Conservation (phyloP, 1,140 invertebrate genomes). For the Psilanteris sp. region DNA sequence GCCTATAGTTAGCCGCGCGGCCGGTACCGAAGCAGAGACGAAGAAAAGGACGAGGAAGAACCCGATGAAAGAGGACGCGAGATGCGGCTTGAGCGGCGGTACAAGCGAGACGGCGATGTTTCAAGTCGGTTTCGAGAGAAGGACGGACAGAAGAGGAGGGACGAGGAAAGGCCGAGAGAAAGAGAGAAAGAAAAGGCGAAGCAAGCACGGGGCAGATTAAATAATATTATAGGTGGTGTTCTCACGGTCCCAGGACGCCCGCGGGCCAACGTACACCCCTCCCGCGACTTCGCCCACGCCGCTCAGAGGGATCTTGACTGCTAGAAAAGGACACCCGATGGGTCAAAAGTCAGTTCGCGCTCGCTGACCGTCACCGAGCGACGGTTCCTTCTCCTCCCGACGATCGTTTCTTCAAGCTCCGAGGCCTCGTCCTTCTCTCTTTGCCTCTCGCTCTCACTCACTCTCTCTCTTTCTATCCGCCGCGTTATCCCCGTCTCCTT, state of each 20-base stretch:
- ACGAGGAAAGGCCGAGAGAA: slow-evolving; percentile 12
- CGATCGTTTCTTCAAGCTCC: slow-evolving; percentile 58
- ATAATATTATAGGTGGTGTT: slow-evolving; percentile 81
- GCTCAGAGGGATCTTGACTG: slow-evolving; percentile 57
- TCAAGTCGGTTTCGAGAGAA: slow-evolving; percentile 20
- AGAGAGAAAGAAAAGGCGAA: slow-evolving; percentile 58
- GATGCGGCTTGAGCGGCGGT: neutral
- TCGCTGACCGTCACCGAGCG: slow-evolving; percentile 79
- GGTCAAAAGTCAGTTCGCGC: slow-evolving; percentile 79
- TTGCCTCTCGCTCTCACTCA: slow-evolving; percentile 4
- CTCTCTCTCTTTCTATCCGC: slow-evolving; percentile 10
- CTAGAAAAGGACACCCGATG: slow-evolving; percentile 66
- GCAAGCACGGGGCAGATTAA: slow-evolving; percentile 74
- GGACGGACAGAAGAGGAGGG: slow-evolving; percentile 13
- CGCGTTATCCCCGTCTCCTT: slow-evolving; percentile 30
- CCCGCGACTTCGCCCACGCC: slow-evolving; percentile 76
- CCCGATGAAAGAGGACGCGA: slow-evolving; percentile 11
- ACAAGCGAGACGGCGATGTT: slow-evolving; percentile 2
- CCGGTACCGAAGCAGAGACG: slow-evolving; percentile 17
- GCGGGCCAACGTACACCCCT: slow-evolving; percentile 78
- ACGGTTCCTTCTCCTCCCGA: slow-evolving; percentile 73
- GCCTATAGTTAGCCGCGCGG: slow-evolving; percentile 71
- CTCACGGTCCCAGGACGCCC: slow-evolving; percentile 80
- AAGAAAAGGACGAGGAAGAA: slow-evolving; percentile 34
- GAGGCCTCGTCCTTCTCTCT: slow-evolving; percentile 26